These are phyloP conservation scores for Lathamus discolor DNA, from an alignment of 2,113 vertebrate species.

Conservation along the genomic window DNA sequence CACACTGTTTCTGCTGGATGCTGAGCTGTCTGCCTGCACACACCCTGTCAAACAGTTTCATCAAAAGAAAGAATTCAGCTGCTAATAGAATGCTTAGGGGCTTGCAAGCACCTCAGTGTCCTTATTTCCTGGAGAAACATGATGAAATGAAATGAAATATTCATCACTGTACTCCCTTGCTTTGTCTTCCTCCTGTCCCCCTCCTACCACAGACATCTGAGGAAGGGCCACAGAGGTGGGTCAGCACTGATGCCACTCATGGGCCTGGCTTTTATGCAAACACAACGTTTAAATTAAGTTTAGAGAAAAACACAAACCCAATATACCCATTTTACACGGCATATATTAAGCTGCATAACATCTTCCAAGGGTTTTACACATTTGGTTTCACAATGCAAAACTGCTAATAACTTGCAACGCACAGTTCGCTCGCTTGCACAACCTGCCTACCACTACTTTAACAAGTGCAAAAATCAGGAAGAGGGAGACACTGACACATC, in stretches of 20 bases:
- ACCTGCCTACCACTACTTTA: not conserved
- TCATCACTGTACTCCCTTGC: not conserved
- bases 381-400: slow-evolving; percentile 3
- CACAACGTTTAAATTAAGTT: slow-evolving; percentile 8
- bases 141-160: not conserved
- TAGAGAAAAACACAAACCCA: not conserved
- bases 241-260: accelerated
- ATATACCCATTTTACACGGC: not conserved
- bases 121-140: not conserved
- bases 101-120: not conserved
- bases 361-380: slow-evolving; percentile 10
- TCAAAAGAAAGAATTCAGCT: not conserved
- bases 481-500: not conserved
- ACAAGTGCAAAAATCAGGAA: not conserved
- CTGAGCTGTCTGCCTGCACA: not conserved
- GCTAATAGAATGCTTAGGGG: not conserved
- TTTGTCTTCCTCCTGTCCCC: not conserved
- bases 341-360: not conserved
- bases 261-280: not conserved
- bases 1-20: not conserved
- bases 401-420: not conserved
- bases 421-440: not conserved
- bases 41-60: not conserved
- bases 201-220: not conserved
- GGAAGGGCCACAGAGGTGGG: not conserved